Conservation (phyloP, 2,113 vertebrate genomes). For the Halichoerus grypus region DNA sequence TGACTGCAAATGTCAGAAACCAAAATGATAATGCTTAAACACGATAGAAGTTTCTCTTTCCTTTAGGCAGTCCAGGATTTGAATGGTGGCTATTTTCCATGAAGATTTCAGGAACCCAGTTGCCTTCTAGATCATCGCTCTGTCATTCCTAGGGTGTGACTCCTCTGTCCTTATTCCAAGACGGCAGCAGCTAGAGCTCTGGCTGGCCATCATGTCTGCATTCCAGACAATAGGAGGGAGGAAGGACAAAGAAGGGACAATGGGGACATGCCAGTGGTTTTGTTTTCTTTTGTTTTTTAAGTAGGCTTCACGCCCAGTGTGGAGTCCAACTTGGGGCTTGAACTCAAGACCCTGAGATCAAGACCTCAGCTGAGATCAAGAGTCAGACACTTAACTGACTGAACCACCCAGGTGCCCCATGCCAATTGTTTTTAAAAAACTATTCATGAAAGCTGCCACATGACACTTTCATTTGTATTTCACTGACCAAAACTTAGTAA, state of each 20-base stretch:
- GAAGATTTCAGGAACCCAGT: background rate
- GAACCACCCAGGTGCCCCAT: background rate
- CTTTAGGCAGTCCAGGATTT: background rate
- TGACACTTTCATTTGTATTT: background rate
- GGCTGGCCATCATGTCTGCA: background rate
- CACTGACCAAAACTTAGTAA: background rate
- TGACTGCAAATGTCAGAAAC: constrained; percentile 36
- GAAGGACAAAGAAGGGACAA: background rate
- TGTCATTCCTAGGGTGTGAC: background rate
- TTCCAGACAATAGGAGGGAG: background rate
- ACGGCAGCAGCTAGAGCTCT: background rate
- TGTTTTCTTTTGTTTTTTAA: background rate
- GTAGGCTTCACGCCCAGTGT: background rate
- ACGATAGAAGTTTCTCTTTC: background rate
- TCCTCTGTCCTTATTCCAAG: background rate
- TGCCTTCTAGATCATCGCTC: background rate
- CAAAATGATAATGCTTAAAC: constrained; percentile 27
- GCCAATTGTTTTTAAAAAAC: background rate
- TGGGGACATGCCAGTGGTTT: background rate
- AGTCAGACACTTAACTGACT: background rate
- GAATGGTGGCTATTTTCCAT: background rate
- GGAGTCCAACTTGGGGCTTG: background rate
- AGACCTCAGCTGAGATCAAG: background rate
- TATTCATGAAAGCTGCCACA: background rate
- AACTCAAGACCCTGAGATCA: background rate